Evolutionary conservation across 1,140 invertebrate species (phyloP).

Genomic region (Drosophila nannoptera): DNA sequence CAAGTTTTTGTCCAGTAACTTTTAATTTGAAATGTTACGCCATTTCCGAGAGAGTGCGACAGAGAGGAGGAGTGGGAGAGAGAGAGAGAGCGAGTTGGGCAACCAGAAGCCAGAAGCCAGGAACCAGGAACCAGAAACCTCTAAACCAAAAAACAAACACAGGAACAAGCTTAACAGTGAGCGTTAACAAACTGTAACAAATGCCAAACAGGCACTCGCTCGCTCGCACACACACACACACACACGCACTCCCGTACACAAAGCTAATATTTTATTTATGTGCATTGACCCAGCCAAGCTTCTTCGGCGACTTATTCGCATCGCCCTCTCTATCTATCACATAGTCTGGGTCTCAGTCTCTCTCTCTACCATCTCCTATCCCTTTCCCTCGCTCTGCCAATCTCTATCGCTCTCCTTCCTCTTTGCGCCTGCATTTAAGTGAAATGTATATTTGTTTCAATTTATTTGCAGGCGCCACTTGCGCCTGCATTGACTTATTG

Average conservation of each 20-base stretch:
- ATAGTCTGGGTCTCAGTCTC: neutral
- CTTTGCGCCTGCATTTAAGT: slow-evolving; percentile 26
- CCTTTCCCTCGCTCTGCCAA: no score
- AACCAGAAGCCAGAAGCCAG: slow-evolving; percentile 9
- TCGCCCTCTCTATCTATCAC: neutral
- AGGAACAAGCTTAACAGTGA: slow-evolving; percentile 7
- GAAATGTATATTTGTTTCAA: slow-evolving; percentile 48
- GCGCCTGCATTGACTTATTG: slow-evolving; percentile 42
- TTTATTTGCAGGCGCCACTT: slow-evolving; percentile 33
- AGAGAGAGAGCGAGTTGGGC: neutral
- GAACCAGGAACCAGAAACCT: slow-evolving; percentile 26
- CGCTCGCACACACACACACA: neutral
- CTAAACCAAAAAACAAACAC: slow-evolving; percentile 12
- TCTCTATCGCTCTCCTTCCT: neutral
- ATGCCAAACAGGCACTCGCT: neutral
- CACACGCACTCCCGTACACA: neutral
- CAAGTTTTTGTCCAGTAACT: slow-evolving; percentile 21
- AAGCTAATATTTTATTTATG: slow-evolving; percentile 44
- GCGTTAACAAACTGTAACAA: slow-evolving; percentile 32
- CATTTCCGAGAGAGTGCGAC: neutral
- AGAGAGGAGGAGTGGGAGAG: neutral
- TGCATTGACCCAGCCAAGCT: slow-evolving; percentile 13
- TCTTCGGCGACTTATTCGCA: neutral
- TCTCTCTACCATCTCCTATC: neutral
- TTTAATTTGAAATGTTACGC: slow-evolving; percentile 40